These are phyloP conservation scores for Clarias gariepinus DNA, from an alignment of 2,113 vertebrate genomes.

Conservation along the genomic window DNA sequence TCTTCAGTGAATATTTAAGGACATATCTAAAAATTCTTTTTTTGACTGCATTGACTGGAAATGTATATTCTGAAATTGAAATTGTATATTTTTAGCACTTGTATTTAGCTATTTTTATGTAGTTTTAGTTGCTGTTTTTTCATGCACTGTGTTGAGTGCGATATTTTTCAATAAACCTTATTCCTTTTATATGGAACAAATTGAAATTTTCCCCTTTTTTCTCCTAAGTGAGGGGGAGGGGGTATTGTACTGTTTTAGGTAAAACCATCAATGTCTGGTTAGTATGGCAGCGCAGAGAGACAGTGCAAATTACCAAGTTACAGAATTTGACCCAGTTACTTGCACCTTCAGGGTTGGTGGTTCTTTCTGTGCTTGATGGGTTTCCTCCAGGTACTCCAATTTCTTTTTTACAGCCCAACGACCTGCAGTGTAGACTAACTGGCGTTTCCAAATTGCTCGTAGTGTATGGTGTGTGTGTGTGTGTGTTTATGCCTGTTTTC, in stretches of 20 bases:
- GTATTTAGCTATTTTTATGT: conserved; percentile 59
- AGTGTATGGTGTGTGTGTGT: too few species aligned
- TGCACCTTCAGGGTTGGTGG: too few species aligned
- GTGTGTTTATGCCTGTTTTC: too few species aligned
- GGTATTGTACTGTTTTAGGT: not conserved
- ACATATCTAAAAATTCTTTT: conserved; percentile 12
- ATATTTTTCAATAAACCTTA: conserved; percentile 64
- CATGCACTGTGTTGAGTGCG: conserved; percentile 65
- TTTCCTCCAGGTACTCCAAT: too few species aligned
- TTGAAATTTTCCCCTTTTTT: not conserved
- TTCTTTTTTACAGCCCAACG: too few species aligned
- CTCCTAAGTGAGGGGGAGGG: not conserved
- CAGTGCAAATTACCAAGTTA: too few species aligned
- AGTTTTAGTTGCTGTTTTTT: conserved; percentile 64
- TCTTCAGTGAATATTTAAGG: conserved; percentile 50
- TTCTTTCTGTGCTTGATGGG: too few species aligned
- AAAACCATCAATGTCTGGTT: not conserved
- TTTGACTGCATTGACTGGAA: conserved; percentile 64
- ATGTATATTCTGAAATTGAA: conserved; percentile 76
- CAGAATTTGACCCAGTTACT: too few species aligned
- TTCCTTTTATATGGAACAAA: conserved; percentile 67
- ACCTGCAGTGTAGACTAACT: too few species aligned
- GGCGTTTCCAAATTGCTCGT: too few species aligned
- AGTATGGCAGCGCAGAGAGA: too few species aligned
- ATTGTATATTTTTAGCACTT: conserved; percentile 72